Percentiles rank a stretch among this genome's conserved stretches.
phyloP scores from a whole-genome alignment of 2,113 vertebrate species.

The Cochlearius cochlearius region DNA sequence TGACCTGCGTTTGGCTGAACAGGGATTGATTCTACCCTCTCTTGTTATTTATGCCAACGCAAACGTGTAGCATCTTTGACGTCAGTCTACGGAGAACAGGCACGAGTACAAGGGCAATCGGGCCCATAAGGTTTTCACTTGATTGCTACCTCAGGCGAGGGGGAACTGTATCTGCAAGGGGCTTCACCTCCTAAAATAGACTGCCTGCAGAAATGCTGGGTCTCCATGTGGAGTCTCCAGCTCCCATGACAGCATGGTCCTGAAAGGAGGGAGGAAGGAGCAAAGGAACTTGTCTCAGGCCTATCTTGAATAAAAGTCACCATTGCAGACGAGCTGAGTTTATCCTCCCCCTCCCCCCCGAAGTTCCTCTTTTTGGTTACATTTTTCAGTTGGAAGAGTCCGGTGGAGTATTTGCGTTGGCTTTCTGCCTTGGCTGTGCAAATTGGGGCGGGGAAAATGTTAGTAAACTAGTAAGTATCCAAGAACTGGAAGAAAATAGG shows the following conservation, averaged over 20 bases:
- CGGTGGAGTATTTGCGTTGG: background rate
- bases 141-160: background rate
- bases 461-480: background rate
- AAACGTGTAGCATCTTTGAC: conserved; percentile 13
- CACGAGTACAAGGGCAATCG: background rate
- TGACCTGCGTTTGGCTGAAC: background rate
- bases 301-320: background rate
- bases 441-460: background rate
- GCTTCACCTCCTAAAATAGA: background rate
- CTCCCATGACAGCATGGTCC: background rate
- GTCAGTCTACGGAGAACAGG: background rate
- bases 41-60: background rate
- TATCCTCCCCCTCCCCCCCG: background rate
- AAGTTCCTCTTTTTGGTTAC: background rate
- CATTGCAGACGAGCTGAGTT: background rate
- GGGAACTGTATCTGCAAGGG: background rate
- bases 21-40: conserved; percentile 6
- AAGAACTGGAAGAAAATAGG: conserved; percentile 8
- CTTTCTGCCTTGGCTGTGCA: background rate
- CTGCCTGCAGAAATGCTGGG: background rate
- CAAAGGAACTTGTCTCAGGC: background rate
- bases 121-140: background rate
- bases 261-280: background rate
- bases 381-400: background rate
- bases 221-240: background rate